These are phyloP conservation scores for Centruroides sculpturatus DNA, from an alignment of 1,140 invertebrate genomes.

Conservation along the genomic window DNA sequence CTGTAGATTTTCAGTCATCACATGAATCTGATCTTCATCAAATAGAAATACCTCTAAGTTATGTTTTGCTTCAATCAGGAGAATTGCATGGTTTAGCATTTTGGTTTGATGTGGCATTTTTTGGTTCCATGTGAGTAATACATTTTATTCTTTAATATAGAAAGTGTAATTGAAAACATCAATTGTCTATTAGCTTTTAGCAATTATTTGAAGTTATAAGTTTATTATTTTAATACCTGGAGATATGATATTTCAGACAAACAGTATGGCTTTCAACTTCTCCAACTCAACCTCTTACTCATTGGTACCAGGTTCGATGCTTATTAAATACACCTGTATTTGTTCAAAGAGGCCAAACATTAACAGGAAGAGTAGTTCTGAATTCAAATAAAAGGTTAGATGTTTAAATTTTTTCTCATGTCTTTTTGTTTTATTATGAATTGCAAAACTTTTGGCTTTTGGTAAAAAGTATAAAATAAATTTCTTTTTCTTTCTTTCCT, in stretches of 20 bases:
- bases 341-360: slow-evolving; percentile 80
- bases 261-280: slow-evolving; percentile 96
- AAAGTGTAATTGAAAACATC: too few species aligned
- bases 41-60: slow-evolving; percentile 91
- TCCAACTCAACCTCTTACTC: slow-evolving; percentile 94
- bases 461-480: background rate
- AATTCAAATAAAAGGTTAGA: slow-evolving; percentile 78
- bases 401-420: too few species aligned
- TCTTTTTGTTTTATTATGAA: background rate
- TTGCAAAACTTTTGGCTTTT: background rate
- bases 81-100: slow-evolving; percentile 95
- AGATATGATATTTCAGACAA: slow-evolving; percentile 32
- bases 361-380: slow-evolving; percentile 74
- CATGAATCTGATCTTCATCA: slow-evolving; percentile 87
- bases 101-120: slow-evolving; percentile 99
- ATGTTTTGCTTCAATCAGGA: slow-evolving; percentile 80
- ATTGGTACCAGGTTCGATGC: slow-evolving; percentile 99
- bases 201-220: too few species aligned
- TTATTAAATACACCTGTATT: slow-evolving; percentile 85
- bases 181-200: too few species aligned
- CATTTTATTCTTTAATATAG: too few species aligned
- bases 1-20: slow-evolving; percentile 88
- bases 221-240: too few species aligned
- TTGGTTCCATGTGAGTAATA: slow-evolving; percentile 50
- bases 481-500: too few species aligned